Percentiles rank a stretch among this genome's conserved stretches.
Conservation (phyloP, 2,113 vertebrate genomes). For the Sinosuthora webbiana region DNA sequence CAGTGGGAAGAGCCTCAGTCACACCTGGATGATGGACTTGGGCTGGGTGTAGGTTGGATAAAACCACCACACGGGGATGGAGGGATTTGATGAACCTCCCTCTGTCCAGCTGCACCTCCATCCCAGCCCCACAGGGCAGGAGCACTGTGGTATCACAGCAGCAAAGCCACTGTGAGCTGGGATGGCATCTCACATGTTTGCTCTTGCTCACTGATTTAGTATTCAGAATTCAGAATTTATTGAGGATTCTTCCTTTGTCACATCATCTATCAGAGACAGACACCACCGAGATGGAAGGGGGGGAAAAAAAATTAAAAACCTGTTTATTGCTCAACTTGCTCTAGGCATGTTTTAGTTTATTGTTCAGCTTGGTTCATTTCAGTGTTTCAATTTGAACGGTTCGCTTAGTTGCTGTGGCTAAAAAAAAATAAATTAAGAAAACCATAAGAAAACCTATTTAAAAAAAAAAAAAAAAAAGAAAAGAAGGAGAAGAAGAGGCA, state of each 20-base stretch:
- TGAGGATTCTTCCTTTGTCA: constrained; percentile 74
- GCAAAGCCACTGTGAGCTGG: neutral
- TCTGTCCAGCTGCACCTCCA: neutral
- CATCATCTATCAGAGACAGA: constrained; percentile 80
- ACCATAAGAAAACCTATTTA: constrained; percentile 61
- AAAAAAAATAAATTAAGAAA: constrained; percentile 70
- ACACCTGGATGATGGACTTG: neutral
- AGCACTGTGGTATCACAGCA: neutral
- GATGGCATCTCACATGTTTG: neutral
- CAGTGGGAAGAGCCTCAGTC: neutral
- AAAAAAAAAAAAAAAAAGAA: constrained; percentile 15
- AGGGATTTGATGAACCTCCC: neutral
- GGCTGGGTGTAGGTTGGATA: neutral
- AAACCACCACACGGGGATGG: accelerated
- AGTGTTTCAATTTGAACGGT: constrained; percentile 72
- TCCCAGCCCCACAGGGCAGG: neutral
- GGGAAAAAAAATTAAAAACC: constrained; percentile 79
- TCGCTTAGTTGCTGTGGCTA: constrained; percentile 73
- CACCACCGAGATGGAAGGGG: constrained; percentile 74
- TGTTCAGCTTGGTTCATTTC: constrained; percentile 80
- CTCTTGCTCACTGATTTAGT: constrained; percentile 74
- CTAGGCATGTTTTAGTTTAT: constrained; percentile 83
- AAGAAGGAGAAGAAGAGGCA: neutral
- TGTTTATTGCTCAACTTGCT: constrained; percentile 84
- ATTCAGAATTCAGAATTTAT: constrained; percentile 80